Evolutionary conservation across 2,797 vertebrate species (phyloP).

Genomic region (Ptychadena robeensis): DNA sequence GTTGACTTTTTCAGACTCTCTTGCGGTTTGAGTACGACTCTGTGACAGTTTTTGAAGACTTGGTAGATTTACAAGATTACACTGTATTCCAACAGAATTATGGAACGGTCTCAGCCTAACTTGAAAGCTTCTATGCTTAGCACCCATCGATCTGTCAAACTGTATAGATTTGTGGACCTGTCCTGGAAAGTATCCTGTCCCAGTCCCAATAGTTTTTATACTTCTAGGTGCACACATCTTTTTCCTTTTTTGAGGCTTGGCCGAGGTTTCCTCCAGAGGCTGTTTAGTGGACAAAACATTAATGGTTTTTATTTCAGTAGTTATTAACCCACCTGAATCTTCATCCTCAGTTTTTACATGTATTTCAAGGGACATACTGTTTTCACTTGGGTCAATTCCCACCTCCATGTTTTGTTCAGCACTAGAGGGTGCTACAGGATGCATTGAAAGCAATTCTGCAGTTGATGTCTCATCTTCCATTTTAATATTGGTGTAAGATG

Average conservation of each 20-base stretch:
- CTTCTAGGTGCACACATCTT: neutral
- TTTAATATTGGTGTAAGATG: neutral
- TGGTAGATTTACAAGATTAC: neutral
- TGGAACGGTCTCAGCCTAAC: slow-evolving; percentile 24
- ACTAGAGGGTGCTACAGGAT: neutral
- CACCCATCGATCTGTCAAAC: neutral
- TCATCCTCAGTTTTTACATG: neutral
- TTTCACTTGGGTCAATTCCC: neutral
- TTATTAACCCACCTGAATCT: neutral
- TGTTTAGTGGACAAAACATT: neutral
- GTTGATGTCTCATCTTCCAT: neutral
- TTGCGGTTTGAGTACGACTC: neutral
- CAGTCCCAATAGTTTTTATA: neutral
- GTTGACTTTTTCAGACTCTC: neutral
- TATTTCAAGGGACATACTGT: neutral
- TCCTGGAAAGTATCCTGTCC: neutral
- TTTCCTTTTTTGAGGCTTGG: neutral
- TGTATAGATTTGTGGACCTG: neutral
- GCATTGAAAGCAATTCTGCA: neutral
- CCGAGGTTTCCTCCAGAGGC: neutral
- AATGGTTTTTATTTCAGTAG: neutral
- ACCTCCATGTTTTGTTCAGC: neutral
- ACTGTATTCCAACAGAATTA: neutral
- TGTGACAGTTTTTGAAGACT: neutral
- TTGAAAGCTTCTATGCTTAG: neutral